Percentiles rank a stretch among this genome's conserved stretches.
Evolutionary conservation across 2,888 invertebrate genomes (phyloP).

Genomic region (Trypoxylon attenuatum): DNA sequence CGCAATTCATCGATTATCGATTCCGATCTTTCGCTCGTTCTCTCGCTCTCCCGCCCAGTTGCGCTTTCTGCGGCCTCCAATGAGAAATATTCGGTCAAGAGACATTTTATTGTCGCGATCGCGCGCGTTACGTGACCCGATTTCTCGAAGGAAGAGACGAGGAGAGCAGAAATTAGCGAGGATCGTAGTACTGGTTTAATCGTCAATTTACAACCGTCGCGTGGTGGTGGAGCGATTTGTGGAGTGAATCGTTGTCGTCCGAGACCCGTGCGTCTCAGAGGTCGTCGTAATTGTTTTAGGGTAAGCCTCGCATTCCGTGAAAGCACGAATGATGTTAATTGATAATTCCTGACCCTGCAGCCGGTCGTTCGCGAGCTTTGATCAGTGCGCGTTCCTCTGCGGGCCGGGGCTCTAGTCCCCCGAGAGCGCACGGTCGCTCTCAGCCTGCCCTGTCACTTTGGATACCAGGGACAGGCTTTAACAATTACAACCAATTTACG

Average conservation of each 20-base stretch:
- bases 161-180: background rate
- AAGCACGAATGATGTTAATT: constrained; percentile 20
- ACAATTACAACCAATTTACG: constrained; percentile 55
- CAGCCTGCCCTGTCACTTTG: constrained; percentile 2
- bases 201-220: background rate
- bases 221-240: background rate
- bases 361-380: constrained; percentile 12
- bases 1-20: background rate
- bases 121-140: too few species aligned
- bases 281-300: constrained; percentile 7
- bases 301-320: constrained; percentile 10
- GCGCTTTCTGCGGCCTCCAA: too few species aligned
- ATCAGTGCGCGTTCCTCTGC: constrained; percentile 9
- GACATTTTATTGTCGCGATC: background rate
- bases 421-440: background rate
- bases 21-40: background rate
- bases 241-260: background rate
- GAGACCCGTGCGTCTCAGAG: background rate
- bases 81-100: too few species aligned
- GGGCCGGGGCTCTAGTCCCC: constrained; percentile 3
- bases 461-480: constrained; percentile 24
- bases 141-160: too few species aligned
- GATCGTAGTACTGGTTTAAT: background rate
- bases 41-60: background rate
- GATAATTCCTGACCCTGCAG: constrained; percentile 21